phyloP scores from a whole-genome alignment of 30 jellyfish, hydroid and myxozoan species.

The Hydractinia symbiolongicarpus region DNA sequence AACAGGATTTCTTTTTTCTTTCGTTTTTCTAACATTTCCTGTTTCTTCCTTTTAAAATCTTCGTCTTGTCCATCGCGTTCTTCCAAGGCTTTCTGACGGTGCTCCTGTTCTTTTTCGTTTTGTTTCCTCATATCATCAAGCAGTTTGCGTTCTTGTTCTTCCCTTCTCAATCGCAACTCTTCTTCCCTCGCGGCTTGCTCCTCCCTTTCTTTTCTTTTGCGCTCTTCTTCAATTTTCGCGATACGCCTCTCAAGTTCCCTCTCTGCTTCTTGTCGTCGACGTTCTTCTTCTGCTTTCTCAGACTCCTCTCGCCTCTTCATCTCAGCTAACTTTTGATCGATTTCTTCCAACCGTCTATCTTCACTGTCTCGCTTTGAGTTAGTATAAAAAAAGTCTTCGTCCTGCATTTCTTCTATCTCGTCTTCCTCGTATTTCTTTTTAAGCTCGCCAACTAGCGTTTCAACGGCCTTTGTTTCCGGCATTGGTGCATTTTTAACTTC shows the following conservation, averaged over 20 bases:
- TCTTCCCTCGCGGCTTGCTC: conserved; percentile 30
- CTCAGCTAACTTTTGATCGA: conserved; percentile 19
- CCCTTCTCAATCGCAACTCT: conserved; percentile 1
- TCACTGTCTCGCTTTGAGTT: neutral
- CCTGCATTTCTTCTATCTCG: neutral
- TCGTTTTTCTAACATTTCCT: conserved; percentile 32
- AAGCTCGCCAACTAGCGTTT: conserved; percentile 7
- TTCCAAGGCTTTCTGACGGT: neutral
- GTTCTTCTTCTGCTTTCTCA: conserved; percentile 22
- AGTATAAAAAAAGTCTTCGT: neutral
- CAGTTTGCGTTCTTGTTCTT: conserved; percentile 1
- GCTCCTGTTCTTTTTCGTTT: neutral
- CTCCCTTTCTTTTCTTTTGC: conserved; percentile 6
- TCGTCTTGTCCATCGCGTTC: neutral
- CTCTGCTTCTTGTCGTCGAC: neutral
- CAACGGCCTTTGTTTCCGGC: conserved; percentile 1
- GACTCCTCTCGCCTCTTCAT: conserved; percentile 6
- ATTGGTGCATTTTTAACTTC: conserved; percentile 27
- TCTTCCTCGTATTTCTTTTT: neutral
- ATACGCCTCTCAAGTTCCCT: neutral
- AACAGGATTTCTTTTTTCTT: conserved; percentile 58
- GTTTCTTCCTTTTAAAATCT: conserved; percentile 12
- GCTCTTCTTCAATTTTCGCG: conserved; percentile 11
- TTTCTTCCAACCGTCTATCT: neutral
- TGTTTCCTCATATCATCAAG: conserved; percentile 18